Percentiles rank a stretch among this genome's conserved stretches.
Evolutionary conservation across 2,113 vertebrate genomes (phyloP).

Genomic region (Silurus asotus): DNA sequence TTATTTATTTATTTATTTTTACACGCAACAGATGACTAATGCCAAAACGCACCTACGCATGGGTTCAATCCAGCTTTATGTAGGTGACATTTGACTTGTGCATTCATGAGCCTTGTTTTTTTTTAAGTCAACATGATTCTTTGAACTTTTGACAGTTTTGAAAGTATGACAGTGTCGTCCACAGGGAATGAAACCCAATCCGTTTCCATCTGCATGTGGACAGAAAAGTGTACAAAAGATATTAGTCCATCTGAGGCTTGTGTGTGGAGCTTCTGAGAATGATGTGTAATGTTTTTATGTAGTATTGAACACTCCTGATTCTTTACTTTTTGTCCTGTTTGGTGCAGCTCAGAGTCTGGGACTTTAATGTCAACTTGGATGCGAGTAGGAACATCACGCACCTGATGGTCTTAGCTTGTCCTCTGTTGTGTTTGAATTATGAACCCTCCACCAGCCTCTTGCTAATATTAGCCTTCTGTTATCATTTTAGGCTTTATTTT

Average conservation of each 20-base stretch:
- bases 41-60: background rate
- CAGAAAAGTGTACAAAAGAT: background rate
- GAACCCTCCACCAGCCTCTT: background rate
- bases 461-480: background rate
- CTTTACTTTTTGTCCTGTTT: background rate
- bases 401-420: background rate
- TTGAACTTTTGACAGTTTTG: accelerated
- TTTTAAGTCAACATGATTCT: background rate
- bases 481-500: conserved; percentile 1
- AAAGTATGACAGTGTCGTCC: background rate
- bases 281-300: background rate
- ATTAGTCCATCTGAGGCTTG: background rate
- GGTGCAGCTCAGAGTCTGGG: background rate
- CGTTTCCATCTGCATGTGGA: background rate
- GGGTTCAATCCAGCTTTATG: background rate
- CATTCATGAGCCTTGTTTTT: background rate
- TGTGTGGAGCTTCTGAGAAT: background rate
- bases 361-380: background rate
- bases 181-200: background rate
- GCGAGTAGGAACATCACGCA: background rate
- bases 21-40: background rate
- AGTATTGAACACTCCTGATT: background rate
- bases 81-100: background rate
- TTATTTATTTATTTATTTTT: too few relatives aligned
- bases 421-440: background rate